Base-by-base conservation (phyloP, 2,113 vertebrate genomes). In the Pontoporia blainvillei region DNA sequence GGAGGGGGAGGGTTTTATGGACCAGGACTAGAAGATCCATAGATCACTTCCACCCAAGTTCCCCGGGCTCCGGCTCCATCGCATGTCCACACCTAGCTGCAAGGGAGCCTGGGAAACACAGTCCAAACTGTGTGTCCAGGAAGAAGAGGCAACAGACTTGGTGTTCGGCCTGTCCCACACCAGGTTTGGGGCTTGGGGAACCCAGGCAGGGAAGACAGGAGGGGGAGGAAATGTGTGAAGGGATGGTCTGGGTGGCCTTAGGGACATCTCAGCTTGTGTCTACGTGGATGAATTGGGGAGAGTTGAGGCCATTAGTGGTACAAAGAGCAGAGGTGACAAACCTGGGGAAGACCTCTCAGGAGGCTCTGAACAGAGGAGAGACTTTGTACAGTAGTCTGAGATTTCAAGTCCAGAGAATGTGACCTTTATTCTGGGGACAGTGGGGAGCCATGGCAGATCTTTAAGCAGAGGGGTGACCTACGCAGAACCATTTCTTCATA, bases 251-350 rank as follows among this genome's bases (percentile, higher is more conserved):
- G 6, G 8, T 17, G 57, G 4, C 61, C 8, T 23, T 29, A 52
- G 1, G 49, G n/a, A 61, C 2, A 9, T 39, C 52, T 3, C 4
- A 10, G 12, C 11, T 6, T 7, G 20, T 20, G 1, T 34, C 17
- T 39, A 21, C 1, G 21, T 34, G n/a, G 54, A 44, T 0, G 12
- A 3, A 3, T 0, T 17, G 44, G 64, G 18, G 23, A 31, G 39
- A 15, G 18, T 1, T 3, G n/a, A 29, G 36, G 39, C 75, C 41
- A 3, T 17, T 2, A 8, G 25, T 2, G 20, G 23, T 23, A 6
- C 36, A 31, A 54, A 67, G 27, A 46, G 7, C 44, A 17, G 18
- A 66, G 18, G 29, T 79, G 44, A 39, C 17, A 41, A 2, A 27
- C 29, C 61, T 41, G 31, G 39, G 2, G 18, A 9, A 66, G 36